Percentiles rank a stretch among this genome's conserved stretches.
Evolutionary conservation across 2,113 vertebrate genomes (phyloP).

Genomic region (Cairina moschata): DNA sequence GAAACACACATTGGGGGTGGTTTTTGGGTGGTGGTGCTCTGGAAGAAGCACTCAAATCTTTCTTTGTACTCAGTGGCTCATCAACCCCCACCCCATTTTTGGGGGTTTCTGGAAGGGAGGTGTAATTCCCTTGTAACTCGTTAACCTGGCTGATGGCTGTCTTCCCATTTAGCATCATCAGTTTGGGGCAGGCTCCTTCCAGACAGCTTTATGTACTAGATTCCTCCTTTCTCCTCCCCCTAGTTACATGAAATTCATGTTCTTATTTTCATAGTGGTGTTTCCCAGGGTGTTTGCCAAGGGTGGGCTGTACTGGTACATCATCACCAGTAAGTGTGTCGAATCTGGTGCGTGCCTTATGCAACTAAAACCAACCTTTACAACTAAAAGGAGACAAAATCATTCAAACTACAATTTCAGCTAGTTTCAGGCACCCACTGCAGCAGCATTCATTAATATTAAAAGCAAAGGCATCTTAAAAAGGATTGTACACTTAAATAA

Average conservation of each 20-base stretch:
- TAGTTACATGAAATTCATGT: neutral
- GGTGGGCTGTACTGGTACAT: neutral
- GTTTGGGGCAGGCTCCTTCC: neutral
- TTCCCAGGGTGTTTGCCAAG: neutral
- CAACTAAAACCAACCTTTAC: neutral
- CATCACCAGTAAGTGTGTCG: neutral
- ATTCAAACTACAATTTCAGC: neutral
- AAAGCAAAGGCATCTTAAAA: neutral
- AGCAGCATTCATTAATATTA: neutral
- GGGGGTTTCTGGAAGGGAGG: too few species aligned
- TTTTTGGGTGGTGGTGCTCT: neutral
- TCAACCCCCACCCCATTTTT: too few species aligned
- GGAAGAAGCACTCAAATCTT: neutral
- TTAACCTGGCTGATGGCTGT: neutral
- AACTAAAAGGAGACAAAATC: neutral
- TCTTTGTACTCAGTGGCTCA: neutral
- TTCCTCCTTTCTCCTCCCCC: neutral
- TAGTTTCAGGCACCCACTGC: neutral
- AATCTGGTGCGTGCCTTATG: neutral
- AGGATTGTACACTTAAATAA: neutral
- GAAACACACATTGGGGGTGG: neutral
- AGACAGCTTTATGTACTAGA: neutral
- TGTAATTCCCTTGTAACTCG: neutral
- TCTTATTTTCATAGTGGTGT: neutral
- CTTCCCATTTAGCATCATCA: neutral